These are phyloP conservation scores for Drosophila subobscura DNA, from an alignment of 1,140 invertebrate genomes.

Conservation along the genomic window DNA sequence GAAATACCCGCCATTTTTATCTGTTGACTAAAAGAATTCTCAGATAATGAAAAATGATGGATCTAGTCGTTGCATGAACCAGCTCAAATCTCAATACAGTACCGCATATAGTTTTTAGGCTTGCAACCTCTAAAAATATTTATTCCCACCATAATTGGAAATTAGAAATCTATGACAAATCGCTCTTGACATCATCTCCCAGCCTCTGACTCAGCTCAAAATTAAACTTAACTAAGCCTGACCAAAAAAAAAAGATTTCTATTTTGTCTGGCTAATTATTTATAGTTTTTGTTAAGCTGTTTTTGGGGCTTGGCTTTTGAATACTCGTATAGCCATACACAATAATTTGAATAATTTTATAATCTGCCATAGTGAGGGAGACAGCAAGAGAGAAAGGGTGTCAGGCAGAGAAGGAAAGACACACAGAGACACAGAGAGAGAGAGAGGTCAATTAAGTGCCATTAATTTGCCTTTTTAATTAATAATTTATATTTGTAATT, in stretches of 20 bases:
- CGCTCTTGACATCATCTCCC: constrained; percentile 44
- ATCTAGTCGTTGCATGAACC: too few relatives aligned
- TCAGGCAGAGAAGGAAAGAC: neutral
- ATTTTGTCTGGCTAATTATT: constrained; percentile 46
- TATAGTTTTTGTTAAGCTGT: constrained; percentile 41
- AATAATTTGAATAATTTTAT: constrained; percentile 26
- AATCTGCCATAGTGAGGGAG: constrained; percentile 9
- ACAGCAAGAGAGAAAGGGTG: constrained; percentile 4
- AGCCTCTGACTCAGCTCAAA: constrained; percentile 30
- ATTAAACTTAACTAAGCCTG: constrained; percentile 33
- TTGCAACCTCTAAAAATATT: neutral
- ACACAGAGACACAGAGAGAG: constrained; percentile 7
- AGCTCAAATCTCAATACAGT: too few relatives aligned
- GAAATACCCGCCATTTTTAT: too few relatives aligned
- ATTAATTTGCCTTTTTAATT: constrained; percentile 74
- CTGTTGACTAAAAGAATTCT: too few relatives aligned
- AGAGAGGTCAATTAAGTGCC: constrained; percentile 41
- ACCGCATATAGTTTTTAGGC: too few relatives aligned
- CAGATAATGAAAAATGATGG: too few relatives aligned
- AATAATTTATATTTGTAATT: constrained; percentile 67
- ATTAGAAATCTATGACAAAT: constrained; percentile 60
- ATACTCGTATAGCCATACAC: constrained; percentile 11
- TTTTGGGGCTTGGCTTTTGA: constrained; percentile 51
- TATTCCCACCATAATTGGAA: constrained; percentile 30
- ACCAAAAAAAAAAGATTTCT: constrained; percentile 46